A percentile compares a stretch with the other conserved stretches of the same genome.
Evolutionary conservation across 2,888 invertebrate genomes (phyloP).

Genomic region (Scaptomyza flava): DNA sequence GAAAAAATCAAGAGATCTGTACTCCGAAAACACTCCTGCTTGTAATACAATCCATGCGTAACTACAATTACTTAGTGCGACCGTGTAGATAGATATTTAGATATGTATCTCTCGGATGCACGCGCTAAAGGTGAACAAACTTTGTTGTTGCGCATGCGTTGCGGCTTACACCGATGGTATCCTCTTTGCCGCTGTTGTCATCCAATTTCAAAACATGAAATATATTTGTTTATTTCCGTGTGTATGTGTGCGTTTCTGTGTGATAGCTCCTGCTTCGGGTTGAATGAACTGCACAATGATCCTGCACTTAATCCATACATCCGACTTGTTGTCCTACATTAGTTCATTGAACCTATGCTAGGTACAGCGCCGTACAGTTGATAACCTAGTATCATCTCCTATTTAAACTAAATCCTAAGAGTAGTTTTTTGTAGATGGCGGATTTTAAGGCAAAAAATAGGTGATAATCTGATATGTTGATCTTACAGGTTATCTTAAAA

Average conservation of each 20-base stretch:
- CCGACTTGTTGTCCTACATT: conserved; percentile 50
- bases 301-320: conserved; percentile 37
- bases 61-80: conserved; percentile 67
- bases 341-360: conserved; percentile 42
- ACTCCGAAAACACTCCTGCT: conserved; percentile 26
- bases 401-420: not conserved
- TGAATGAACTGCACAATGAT: conserved; percentile 67
- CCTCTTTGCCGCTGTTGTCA: conserved; percentile 60
- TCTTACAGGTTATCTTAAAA: too few relatives aligned
- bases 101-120: conserved; percentile 30
- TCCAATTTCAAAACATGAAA: conserved; percentile 73
- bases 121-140: conserved; percentile 71
- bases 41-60: conserved; percentile 79
- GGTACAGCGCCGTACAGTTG: conserved; percentile 36
- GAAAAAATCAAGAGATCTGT: conserved; percentile 61
- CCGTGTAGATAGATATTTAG: conserved; percentile 37
- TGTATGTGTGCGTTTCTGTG: conserved; percentile 1
- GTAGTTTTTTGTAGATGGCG: not conserved
- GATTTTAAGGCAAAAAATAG: not conserved
- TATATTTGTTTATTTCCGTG: conserved; percentile 65
- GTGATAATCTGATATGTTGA: too few relatives aligned
- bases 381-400: not conserved
- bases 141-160: conserved; percentile 56
- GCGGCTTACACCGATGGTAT: conserved; percentile 30
- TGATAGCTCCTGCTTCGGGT: conserved; percentile 38